Evolutionary conservation across 2,797 vertebrate genomes (phyloP), one percentile per base, ranked within the genome.

Genomic region (Gila robusta): DNA sequence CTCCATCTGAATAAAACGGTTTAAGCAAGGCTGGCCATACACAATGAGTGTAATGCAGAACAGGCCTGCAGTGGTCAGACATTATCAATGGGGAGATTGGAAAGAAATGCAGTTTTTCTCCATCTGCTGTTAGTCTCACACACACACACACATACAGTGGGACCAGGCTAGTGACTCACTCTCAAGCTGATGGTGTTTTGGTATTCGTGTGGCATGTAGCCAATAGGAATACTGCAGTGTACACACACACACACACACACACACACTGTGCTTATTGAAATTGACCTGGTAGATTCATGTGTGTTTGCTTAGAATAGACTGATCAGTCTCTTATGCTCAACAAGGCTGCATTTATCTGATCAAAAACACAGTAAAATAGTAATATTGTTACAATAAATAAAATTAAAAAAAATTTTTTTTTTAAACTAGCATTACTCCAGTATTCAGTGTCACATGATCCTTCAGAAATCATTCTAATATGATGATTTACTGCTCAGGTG

Each of bases 191-290:
- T 83, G 87, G 76, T 89, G 72, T 73, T 70, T 93, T 87, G 79
- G 90, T 91, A 91, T 94, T 93, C 88, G 89, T 72, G 49, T 88
- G 86, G 84, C 82, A 82, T 83, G 26, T 56, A 81, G 87, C 86
- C 89, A 84, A 85, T 87, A 88, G 84, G 64, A 83, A 78, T 67
- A 19, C 87, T 90, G 91, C 90, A 92, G 89, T 82, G 83, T 64
- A 83, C 39, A 81, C 26, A 73, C 49, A 70, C 19, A 83, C 28
- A 83, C 37, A 86, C 19, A 80, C 23, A 79, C 72, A 41, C 39
- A 8, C 39, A 39, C 37, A 7, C 37, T 32, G 32, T 32, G 2
- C 32, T 32, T 32, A 32, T 32, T 47, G 44, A 47, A 47, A 47
- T 14, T 26, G 26, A 74, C 47, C 44, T 32, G 72, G 28, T 21